Conservation (phyloP, 2,113 vertebrate genomes). For the Prionailurus viverrinus region DNA sequence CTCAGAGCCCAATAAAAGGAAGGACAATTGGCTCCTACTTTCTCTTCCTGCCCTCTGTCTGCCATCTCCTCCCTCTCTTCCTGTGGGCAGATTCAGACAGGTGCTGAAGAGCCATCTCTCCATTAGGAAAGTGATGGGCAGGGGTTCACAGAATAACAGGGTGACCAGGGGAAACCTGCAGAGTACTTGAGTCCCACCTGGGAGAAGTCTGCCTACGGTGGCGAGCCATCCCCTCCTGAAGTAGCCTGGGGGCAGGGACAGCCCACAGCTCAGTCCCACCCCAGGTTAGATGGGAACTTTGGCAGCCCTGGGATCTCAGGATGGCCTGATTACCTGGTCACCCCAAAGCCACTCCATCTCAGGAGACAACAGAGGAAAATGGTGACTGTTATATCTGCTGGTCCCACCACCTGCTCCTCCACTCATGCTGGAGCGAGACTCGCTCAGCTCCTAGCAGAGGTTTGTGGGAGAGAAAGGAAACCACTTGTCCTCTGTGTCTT, state of each 20-base stretch:
- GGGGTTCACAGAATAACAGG: background rate
- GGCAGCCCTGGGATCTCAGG: background rate
- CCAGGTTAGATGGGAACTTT: background rate
- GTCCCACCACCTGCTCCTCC: background rate
- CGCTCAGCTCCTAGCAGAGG: background rate
- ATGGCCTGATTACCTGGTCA: background rate
- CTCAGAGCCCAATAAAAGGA: background rate
- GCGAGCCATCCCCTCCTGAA: background rate
- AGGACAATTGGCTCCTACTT: background rate
- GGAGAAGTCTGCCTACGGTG: background rate
- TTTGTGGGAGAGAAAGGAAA: constrained; percentile 4
- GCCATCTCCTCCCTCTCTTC: background rate
- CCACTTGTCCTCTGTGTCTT: constrained; percentile 66
- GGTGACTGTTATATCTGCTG: background rate
- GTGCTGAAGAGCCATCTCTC: background rate
- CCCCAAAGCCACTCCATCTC: background rate
- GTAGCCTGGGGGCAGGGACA: too few relatives aligned
- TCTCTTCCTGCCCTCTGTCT: background rate
- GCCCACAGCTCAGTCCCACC: background rate
- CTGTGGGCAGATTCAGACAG: background rate
- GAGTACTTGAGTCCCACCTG: background rate
- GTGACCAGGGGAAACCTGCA: background rate
- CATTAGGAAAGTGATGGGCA: background rate
- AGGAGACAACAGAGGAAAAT: background rate
- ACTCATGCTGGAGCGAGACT: background rate